Percentiles rank a stretch among this genome's conserved stretches.
phyloP scores from a whole-genome alignment of 2,113 vertebrate species.

The Jacana jacana region DNA sequence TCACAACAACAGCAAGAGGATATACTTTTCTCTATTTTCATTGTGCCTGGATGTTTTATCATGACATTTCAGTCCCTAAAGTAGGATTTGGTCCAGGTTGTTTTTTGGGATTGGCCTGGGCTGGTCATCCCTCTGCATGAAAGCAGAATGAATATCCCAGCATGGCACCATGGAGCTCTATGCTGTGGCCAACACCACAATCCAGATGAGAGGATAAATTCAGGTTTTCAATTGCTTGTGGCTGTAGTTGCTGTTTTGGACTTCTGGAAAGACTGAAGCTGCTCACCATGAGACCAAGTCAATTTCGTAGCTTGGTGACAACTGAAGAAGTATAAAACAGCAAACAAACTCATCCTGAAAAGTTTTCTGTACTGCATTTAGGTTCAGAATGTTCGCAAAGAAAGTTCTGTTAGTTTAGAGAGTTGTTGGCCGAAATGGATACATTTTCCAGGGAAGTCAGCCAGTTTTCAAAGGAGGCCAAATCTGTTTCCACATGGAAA shows the following conservation, averaged over 20 bases:
- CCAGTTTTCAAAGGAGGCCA: constrained; percentile 51
- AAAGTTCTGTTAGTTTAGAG: constrained; percentile 37
- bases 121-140: neutral
- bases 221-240: neutral
- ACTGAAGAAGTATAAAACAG: neutral
- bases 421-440: neutral
- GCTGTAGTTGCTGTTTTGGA: neutral
- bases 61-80: neutral
- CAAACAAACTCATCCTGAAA: constrained; percentile 29
- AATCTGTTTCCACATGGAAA: constrained; percentile 63
- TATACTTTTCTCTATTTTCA: neutral
- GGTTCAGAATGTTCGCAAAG: constrained; percentile 7
- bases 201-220: neutral
- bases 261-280: constrained; percentile 17
- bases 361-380: constrained; percentile 1
- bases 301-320: constrained; percentile 17
- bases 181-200: neutral
- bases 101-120: neutral
- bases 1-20: neutral
- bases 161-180: neutral
- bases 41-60: neutral
- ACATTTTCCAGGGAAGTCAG: constrained; percentile 56
- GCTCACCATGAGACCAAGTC: neutral
- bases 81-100: neutral
- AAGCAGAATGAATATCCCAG: neutral